phyloP scores from a whole-genome alignment of 2,113 vertebrate species.

The Rhegmatorhina hoffmannsi region DNA sequence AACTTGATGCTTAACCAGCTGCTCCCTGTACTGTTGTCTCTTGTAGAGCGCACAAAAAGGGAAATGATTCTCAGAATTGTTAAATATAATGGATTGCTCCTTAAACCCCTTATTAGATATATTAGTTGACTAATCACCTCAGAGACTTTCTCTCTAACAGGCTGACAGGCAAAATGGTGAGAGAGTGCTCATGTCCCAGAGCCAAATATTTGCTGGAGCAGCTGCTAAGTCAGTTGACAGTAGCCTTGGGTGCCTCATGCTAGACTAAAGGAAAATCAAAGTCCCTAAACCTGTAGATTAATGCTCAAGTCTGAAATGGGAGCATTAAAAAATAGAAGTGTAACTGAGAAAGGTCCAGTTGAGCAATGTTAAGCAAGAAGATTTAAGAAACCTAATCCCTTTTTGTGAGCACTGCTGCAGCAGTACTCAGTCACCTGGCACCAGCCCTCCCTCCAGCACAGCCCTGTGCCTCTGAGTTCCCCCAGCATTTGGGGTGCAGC shows the following conservation, averaged over 20 bases:
- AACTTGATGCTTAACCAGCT: not conserved
- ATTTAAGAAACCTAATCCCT: constrained; percentile 5
- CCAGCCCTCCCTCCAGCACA: not conserved
- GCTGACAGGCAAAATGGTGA: constrained; percentile 20
- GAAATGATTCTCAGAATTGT: constrained; percentile 31
- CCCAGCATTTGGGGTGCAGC: not conserved
- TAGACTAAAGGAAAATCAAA: constrained; percentile 34
- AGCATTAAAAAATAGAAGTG: constrained; percentile 35
- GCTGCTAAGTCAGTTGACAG: constrained; percentile 22
- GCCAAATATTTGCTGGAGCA: constrained; percentile 4
- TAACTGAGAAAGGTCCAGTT: constrained; percentile 9
- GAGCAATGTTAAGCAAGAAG: constrained; percentile 36
- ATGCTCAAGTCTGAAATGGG: constrained; percentile 27
- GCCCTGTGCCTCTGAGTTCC: accelerated
- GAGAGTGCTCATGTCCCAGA: not conserved
- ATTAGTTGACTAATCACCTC: constrained; percentile 53
- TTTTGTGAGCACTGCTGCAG: not conserved
- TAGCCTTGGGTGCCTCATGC: not conserved
- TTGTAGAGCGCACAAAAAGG: not conserved
- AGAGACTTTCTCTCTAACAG: not conserved
- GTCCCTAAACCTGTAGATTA: constrained; percentile 42
- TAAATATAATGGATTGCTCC: constrained; percentile 39
- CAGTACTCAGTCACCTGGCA: not conserved
- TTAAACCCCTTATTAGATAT: constrained; percentile 23
- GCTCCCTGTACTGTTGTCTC: not conserved